Evolutionary conservation across 1,140 invertebrate genomes (phyloP).

Genomic region (Zaprionus taronus): DNA sequence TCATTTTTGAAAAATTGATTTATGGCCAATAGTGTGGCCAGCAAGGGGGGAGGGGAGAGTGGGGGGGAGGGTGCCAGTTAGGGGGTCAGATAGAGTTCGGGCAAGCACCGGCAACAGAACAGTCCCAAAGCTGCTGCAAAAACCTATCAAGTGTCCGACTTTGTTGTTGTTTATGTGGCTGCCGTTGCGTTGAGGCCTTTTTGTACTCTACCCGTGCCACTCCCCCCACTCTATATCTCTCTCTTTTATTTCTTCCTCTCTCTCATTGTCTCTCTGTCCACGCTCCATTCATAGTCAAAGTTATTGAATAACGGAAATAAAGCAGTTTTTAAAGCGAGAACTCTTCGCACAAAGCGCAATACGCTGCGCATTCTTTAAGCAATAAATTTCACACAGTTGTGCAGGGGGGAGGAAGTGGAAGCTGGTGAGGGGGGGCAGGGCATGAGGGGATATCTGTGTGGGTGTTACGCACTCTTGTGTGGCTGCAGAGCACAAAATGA

Average conservation of each 20-base stretch:
- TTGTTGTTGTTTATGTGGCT: constrained; percentile 43
- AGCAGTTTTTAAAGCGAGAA: constrained; percentile 64
- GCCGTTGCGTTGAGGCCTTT: constrained; percentile 27
- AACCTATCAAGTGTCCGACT: constrained; percentile 75
- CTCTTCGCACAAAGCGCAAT: constrained; percentile 16
- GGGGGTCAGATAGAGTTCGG: not conserved
- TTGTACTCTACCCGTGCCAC: not conserved
- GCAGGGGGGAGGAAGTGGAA: not conserved
- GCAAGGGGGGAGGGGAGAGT: too few relatives aligned
- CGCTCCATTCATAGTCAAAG: constrained; percentile 58
- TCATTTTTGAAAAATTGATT: constrained; percentile 83
- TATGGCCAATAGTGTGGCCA: constrained; percentile 73
- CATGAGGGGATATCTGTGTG: not conserved
- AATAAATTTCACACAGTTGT: constrained; percentile 6
- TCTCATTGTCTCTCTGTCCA: not conserved
- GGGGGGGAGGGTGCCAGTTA: not conserved
- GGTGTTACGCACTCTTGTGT: constrained; percentile 10
- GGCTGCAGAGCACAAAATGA: constrained; percentile 54
- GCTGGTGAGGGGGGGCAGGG: not conserved
- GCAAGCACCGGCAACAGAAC: not conserved
- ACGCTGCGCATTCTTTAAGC: constrained; percentile 32
- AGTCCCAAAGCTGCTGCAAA: constrained; percentile 53
- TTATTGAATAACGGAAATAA: constrained; percentile 70
- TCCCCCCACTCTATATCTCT: too few relatives aligned
- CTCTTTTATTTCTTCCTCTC: not conserved